Conservation (phyloP, 2,113 vertebrate species). For the Probosciger aterrimus region DNA sequence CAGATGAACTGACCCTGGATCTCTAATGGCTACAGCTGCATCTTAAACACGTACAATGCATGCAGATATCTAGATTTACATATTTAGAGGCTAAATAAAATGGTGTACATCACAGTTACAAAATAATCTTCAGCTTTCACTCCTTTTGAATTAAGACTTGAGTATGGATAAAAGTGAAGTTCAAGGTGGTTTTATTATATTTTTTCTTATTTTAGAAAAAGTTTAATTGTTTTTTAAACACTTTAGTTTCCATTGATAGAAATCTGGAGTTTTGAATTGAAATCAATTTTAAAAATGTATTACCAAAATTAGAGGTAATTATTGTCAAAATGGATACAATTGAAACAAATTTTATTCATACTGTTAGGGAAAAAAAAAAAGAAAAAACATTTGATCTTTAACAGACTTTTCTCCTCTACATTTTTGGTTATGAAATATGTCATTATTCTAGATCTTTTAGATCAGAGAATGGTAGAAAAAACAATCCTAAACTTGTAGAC, state of each 20-base stretch:
- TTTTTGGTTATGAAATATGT: not conserved
- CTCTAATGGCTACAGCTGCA: not conserved
- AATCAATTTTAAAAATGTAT: not conserved
- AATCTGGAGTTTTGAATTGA: not conserved
- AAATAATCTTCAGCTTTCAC: not conserved
- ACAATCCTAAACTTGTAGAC: not conserved
- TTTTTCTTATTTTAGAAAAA: not conserved
- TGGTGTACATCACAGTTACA: rapidly evolving
- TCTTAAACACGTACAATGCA: not conserved
- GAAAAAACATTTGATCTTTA: not conserved
- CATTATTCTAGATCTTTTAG: not conserved
- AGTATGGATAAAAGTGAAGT: not conserved
- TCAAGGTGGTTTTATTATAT: not conserved
- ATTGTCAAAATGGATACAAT: not conserved
- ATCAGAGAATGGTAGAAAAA: not conserved
- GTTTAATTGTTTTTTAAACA: not conserved
- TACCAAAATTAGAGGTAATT: not conserved
- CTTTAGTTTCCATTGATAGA: not conserved
- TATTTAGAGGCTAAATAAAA: not conserved
- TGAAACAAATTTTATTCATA: not conserved
- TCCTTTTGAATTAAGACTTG: not conserved
- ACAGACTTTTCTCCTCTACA: not conserved
- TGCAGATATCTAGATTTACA: not conserved
- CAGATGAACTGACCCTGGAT: not conserved
- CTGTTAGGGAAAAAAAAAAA: rapidly evolving